Conservation (phyloP, 1,140 invertebrate genomes). For the Bombus affinis region DNA sequence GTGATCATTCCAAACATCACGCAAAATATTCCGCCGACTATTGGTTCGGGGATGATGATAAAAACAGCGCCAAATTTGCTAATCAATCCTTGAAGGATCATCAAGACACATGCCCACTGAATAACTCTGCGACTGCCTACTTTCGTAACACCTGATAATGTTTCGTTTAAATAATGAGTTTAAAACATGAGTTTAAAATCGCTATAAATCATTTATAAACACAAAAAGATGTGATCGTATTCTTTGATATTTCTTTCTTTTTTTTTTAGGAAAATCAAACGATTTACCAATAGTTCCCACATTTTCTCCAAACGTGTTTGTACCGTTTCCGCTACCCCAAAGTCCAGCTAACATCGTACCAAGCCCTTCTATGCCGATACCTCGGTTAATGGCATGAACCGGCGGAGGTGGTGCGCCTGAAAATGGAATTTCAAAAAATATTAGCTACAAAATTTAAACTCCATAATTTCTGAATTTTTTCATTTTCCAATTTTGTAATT, state of each 20-base stretch:
- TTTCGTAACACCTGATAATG: constrained; percentile 82
- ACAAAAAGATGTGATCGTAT: not conserved
- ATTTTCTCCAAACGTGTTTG: constrained; percentile 95
- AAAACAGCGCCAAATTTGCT: constrained; percentile 93
- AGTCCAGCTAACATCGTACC: constrained; percentile 92
- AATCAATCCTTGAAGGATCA: constrained; percentile 91
- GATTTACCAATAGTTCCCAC: constrained; percentile 91
- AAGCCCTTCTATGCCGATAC: constrained; percentile 92
- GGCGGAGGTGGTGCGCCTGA: constrained; percentile 91
- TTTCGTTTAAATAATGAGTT: constrained; percentile 16
- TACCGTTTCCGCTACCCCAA: constrained; percentile 93
- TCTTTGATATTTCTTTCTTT: too few relatives aligned
- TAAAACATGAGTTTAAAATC: not conserved
- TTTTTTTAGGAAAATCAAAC: not conserved
- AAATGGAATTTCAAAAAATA: not conserved
- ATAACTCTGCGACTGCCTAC: constrained; percentile 94
- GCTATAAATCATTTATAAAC: not conserved
- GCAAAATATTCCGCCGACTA: constrained; percentile 94
- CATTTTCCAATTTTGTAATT: not conserved
- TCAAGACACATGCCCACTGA: constrained; percentile 89
- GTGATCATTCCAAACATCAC: constrained; percentile 94
- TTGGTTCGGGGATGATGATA: constrained; percentile 93
- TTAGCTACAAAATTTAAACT: not conserved
- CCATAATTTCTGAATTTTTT: not conserved
- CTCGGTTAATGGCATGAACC: constrained; percentile 92